Evolutionary conservation across 2,888 invertebrate genomes (phyloP), one percentile per base, ranked within the genome.

Genomic region (Sarcophaga rosellei): DNA sequence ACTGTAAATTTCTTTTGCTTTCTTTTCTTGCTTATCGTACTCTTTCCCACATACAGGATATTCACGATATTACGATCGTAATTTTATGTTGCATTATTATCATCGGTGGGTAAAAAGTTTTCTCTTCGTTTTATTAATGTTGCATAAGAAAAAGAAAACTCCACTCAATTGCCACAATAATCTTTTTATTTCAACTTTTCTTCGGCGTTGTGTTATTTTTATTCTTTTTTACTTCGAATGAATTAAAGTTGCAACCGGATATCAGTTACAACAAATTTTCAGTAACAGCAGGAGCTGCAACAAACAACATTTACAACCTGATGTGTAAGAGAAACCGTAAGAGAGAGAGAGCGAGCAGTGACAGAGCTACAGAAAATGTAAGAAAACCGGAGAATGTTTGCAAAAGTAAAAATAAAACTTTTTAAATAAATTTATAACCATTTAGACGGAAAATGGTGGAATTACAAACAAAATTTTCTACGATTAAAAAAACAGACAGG

Each of bases 91-190:
- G 57, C 76, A 63, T 72, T 81, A 72, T 84, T 83, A 69, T 69
- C 73, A 80, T 59, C 65, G 75, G 70, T 65, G 65, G 65, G 79
- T 23, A 80, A 75, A 45, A 80, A 84, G 65, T 84, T 84, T 80
- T 69, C 23, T 79, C 74, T 84, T 78, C 62, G 70, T 47, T 66
- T 77, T 53, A 53, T 53, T 35, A 20, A 44, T 74, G 53, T 74
- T 75, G 73, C 25, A 23, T 57, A 59, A 76, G 6, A 47, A 35
- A 70, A 53, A 66, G 25, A 15, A 59, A 73, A 82, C 65, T 66
- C 44, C 77, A 86, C 84, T 86, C 86, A 86, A 84, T 86, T 86
- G 81, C 75, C 66, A 75, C 81, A 84, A 84, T 78, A 86, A 84
- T 83, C 83, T 83, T 77, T 80, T 80, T 69, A 77, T 86, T 66